Base-by-base conservation (phyloP, 2,113 vertebrate genomes). In the Camelus bactrianus region DNA sequence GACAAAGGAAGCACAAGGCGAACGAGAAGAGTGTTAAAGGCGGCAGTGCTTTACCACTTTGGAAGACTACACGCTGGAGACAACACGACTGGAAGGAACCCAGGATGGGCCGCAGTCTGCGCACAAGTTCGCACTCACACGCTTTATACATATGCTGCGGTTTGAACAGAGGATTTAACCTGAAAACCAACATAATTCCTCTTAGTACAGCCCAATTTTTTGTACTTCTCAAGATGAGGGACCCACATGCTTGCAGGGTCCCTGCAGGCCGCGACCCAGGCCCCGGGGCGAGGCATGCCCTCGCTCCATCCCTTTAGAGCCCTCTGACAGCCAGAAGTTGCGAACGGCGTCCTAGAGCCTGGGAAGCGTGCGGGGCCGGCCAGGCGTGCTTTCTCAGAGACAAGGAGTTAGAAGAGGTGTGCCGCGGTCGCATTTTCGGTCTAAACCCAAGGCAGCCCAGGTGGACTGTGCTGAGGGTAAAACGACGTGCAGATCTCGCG, bases 161-260 rank as follows among this genome's bases (percentile, higher is more conserved):
- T 81, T 67, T 94, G 56, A 83, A 62, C 19, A 80, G 19, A 82
- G 20, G 69, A 38, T 90, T 90, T 64, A 67, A 58, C 46, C n/a
- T 54, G 3, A 89, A 96, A 93, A 69, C 9, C 38, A 54, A 97
- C 62, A 80, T 81, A 87, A 75, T 22, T 79, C 19, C 42, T 79
- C 46, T 38, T 79, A 42, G 30, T 32, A 54, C 35, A 56, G 24
- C 10, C 65, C 24, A 42, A 42, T 90, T 75, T 82, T 82, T 69
- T 58, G 64, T 58, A 80, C 35, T 75, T 81, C 32, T 64, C 67
- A 90, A 90, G 38, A 42, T 42, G 38, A 42, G 38, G 38, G 38
- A 42, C 38, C 38, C 38, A 42, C 38, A 42, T 42, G 58, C 52
- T 67, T 48, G 28, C 46, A 32, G 19, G 13, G 32, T 79, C 81